Evolutionary conservation across 2,113 vertebrate genomes (phyloP).

Genomic region (Australoheros scitulus): DNA sequence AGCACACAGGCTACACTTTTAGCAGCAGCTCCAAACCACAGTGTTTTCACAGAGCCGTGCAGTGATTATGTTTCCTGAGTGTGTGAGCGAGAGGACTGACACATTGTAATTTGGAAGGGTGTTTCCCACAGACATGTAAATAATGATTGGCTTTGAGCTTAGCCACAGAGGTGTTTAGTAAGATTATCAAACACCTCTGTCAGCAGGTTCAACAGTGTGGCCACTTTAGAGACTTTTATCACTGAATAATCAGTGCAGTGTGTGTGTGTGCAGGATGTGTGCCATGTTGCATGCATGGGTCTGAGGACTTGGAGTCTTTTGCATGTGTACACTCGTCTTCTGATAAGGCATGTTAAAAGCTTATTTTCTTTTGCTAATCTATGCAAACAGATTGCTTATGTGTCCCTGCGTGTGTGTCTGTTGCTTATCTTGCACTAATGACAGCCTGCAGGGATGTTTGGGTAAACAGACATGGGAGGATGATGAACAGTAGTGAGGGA

Average conservation of each 20-base stretch:
- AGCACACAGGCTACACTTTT: constrained; percentile 25
- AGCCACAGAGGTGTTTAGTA: constrained; percentile 47
- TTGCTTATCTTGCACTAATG: constrained; percentile 56
- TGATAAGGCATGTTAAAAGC: constrained; percentile 2
- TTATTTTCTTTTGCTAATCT: neutral
- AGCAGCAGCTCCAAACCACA: constrained; percentile 26
- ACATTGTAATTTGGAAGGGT: constrained; percentile 63
- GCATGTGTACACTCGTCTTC: neutral
- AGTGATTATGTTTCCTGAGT: constrained; percentile 37
- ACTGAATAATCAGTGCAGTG: neutral
- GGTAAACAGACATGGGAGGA: constrained; percentile 49
- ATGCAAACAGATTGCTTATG: neutral
- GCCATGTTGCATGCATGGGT: neutral
- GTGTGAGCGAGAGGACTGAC: constrained; percentile 21
- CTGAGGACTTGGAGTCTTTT: neutral
- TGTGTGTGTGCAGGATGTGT: neutral
- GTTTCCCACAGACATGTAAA: constrained; percentile 60
- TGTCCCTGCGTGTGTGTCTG: constrained; percentile 5
- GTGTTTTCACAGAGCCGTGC: constrained; percentile 11
- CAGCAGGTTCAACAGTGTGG: constrained; percentile 47
- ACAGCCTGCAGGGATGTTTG: constrained; percentile 36
- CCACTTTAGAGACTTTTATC: neutral
- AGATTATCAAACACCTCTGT: constrained; percentile 54
- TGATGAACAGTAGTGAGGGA: constrained; percentile 12
- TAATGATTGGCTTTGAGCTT: constrained; percentile 24